Base-by-base conservation (phyloP, 2,888 invertebrate genomes). In the Philereme vetulata region DNA sequence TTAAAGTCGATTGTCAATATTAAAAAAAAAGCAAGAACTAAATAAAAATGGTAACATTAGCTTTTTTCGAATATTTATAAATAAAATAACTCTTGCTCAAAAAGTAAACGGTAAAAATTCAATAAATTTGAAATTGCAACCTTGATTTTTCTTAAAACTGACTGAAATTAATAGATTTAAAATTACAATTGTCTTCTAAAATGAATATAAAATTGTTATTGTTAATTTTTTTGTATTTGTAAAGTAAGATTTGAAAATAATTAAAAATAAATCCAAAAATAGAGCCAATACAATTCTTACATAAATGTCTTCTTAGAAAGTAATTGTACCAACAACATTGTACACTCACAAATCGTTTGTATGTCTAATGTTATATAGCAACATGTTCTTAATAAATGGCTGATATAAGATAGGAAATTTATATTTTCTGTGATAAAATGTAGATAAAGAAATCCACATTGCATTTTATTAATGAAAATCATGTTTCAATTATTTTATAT, bases 341-440 rank as follows among this genome's bases (percentile, higher is more conserved):
- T 3, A 1, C n/a, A n/a, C 0, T 51, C 35, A 21, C 4, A 51
- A 47, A 51, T 42, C 38, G 11, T 36, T 49, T 11, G 52, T 51
- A 40, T 45, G 21, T 7, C 9, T 36, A 35, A 36, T 48, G 49
- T 50, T 35, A 45, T 52, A 49, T 2, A 52, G 40, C 8, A 35
- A 52, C 4, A 9, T 40, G n/a, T 42, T 50, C 11, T 46, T 49
- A 60, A 11, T 42, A n/a, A 51, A 60, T 21, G 9, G 7, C 33
- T 51, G 42, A 57, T 50, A 44, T 55, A 47, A 56, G 43, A 35
- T 73, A 73, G 70, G 62, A 75, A 77, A 76, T 75, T 72, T 71
- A 77, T 80, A 74, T 72, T 81, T 83, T 81, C 85, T 85, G 85
- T 85, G 85, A 85, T 85, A 84, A 78, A 74, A 72, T 77, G 73